phyloP scores from a whole-genome alignment of 2,888 invertebrate genomes.

The Agrochola macilenta region DNA sequence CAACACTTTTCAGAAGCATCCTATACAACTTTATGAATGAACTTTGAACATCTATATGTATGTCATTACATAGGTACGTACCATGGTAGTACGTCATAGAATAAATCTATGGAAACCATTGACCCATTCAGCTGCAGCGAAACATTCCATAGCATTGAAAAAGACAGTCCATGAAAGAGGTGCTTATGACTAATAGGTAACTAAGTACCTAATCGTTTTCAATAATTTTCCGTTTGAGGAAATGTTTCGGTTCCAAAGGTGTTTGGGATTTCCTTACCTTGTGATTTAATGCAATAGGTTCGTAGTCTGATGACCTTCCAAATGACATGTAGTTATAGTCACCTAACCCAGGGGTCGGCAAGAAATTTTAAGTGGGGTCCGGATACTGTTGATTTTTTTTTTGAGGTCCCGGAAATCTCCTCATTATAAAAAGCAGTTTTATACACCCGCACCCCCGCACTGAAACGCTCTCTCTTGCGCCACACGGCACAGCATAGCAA shows the following conservation, averaged over 20 bases:
- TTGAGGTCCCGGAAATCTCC: too few species aligned
- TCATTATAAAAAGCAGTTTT: too few species aligned
- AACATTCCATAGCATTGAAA: constrained; percentile 35
- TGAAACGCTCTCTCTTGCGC: too few species aligned
- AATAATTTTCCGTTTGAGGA: constrained; percentile 47
- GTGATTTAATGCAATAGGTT: background rate
- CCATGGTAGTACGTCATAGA: constrained; percentile 42
- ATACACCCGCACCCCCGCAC: too few species aligned
- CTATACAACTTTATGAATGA: constrained; percentile 13
- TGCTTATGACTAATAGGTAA: constrained; percentile 37
- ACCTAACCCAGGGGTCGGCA: too few species aligned
- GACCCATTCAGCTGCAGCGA: background rate
- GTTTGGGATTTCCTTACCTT: constrained; percentile 33
- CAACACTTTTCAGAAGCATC: constrained; percentile 21
- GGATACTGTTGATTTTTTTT: too few species aligned
- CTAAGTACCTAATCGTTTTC: background rate
- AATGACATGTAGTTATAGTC: background rate
- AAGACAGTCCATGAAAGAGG: constrained; percentile 18
- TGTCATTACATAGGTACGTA: constrained; percentile 7
- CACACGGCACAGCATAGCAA: too few species aligned
- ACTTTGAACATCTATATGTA: constrained; percentile 40
- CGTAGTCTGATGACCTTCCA: background rate
- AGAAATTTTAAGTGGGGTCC: too few species aligned
- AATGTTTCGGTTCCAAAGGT: constrained; percentile 20
- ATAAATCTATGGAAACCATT: constrained; percentile 33